Evolutionary conservation across 2,888 invertebrate genomes (phyloP).

Genomic region (Rotaria magnacalcarata): DNA sequence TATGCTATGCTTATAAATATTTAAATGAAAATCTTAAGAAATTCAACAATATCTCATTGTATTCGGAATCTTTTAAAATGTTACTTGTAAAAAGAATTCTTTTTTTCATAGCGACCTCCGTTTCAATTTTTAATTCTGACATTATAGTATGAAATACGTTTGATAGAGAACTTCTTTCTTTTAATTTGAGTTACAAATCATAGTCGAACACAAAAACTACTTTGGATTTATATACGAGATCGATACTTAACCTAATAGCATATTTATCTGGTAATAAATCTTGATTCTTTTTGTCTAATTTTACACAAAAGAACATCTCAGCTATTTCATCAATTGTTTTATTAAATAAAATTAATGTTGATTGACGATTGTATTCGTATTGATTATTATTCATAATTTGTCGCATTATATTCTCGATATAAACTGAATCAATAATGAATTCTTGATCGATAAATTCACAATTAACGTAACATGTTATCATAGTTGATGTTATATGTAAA

Average conservation of each 20-base stretch:
- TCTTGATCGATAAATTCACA: constrained; percentile 29
- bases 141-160: no score
- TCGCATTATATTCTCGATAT: neutral
- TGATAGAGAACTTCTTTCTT: no score
- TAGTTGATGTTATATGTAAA: constrained; percentile 35
- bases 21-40: no score
- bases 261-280: constrained; percentile 33
- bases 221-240: no score
- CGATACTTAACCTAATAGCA: neutral
- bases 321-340: constrained; percentile 22
- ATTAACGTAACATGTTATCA: constrained; percentile 19
- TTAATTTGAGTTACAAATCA: no score
- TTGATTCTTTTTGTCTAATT: constrained; percentile 21
- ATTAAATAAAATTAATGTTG: constrained; percentile 33
- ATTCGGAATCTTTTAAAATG: no score
- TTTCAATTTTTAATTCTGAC: no score
- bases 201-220: no score
- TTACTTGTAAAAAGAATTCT: no score
- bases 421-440: neutral
- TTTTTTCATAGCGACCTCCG: no score
- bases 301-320: constrained; percentile 20
- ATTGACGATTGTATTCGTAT: neutral
- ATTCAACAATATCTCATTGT: no score
- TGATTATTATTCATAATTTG: neutral
- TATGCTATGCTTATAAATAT: no score